A percentile compares a stretch with the other conserved stretches of the same genome.
phyloP scores from a whole-genome alignment of 2,888 invertebrate species.

The Lochmaea crataegi region DNA sequence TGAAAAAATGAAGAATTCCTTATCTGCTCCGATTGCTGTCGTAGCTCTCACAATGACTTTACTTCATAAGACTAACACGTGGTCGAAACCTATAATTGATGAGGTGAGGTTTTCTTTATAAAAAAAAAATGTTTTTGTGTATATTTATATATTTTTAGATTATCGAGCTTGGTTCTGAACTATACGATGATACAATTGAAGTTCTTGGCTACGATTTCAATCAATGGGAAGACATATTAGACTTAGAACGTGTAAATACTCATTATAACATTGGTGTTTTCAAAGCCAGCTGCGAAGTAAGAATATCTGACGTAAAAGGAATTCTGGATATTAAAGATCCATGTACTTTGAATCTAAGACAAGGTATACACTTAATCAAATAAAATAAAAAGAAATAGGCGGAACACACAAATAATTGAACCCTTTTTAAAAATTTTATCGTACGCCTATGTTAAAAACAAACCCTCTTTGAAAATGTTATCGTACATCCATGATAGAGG shows the following conservation, averaged over 20 bases:
- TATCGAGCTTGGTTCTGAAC: constrained; percentile 66
- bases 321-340: constrained; percentile 67
- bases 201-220: constrained; percentile 69
- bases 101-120: constrained; percentile 58
- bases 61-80: constrained; percentile 69
- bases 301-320: constrained; percentile 66
- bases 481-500: no score
- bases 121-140: background rate
- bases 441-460: background rate
- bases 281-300: constrained; percentile 63
- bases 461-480: no score
- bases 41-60: constrained; percentile 71
- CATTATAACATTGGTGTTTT: constrained; percentile 65
- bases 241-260: constrained; percentile 61
- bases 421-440: no score
- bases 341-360: constrained; percentile 60
- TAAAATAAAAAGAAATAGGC: no score
- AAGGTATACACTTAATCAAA: constrained; percentile 58
- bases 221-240: constrained; percentile 70
- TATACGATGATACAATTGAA: constrained; percentile 67
- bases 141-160: background rate
- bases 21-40: constrained; percentile 70
- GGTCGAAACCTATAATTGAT: constrained; percentile 71
- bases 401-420: no score
- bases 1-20: constrained; percentile 66